phyloP scores from a whole-genome alignment of 2,797 vertebrate species.

The Arctocebus calabarensis region DNA sequence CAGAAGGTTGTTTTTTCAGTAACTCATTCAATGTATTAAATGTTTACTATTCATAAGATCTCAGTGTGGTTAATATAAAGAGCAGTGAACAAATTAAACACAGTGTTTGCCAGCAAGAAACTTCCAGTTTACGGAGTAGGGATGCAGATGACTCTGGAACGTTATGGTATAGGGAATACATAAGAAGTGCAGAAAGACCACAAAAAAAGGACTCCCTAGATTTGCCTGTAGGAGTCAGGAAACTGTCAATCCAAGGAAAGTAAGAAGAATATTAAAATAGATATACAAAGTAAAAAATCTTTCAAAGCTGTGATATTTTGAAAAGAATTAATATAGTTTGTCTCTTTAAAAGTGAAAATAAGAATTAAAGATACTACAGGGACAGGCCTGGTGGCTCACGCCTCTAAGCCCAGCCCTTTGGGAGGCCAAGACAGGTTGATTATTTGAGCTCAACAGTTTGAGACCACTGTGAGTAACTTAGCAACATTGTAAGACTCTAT shows the following conservation, averaged over 20 bases:
- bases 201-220: too few relatives aligned
- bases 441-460: neutral
- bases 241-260: neutral
- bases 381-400: neutral
- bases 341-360: neutral
- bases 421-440: neutral
- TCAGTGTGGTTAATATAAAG: neutral
- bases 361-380: neutral
- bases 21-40: neutral
- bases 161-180: too few relatives aligned
- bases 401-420: neutral
- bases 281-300: neutral
- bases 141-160: neutral
- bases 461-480: too few relatives aligned
- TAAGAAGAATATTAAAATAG: neutral
- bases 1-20: neutral
- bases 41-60: neutral
- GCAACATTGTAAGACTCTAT: too few relatives aligned
- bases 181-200: neutral
- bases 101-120: neutral
- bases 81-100: neutral
- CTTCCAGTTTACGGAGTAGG: neutral
- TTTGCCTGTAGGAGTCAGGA: neutral
- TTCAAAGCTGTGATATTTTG: neutral
- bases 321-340: neutral